Base-by-base conservation (phyloP, 2,888 invertebrate genomes). In the Germaria angustata region DNA sequence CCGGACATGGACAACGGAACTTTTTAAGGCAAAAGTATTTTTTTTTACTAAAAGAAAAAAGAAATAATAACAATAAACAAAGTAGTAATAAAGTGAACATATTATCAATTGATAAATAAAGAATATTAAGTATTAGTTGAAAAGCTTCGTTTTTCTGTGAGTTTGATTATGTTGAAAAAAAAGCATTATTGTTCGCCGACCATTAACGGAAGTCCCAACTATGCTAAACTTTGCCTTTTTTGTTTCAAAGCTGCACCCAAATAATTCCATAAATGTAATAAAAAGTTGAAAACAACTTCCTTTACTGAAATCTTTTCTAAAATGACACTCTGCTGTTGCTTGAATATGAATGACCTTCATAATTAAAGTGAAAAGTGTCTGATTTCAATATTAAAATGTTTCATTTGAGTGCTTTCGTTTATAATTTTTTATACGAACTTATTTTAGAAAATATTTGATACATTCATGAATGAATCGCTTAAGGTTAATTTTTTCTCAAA, bases 1-100 rank as follows among this genome's bases (percentile, higher is more conserved):
- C 82, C 82, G 82, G 82, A 82, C 82, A 82, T 82, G 82, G 82
- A 39, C 82, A 82, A 82, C 82, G 82, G 82, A 82, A 76, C 82
- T 82, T 79, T 81, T 71, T 82, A 79, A 59, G 79, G 81, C n/a
- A 71, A 20, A 39, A 15, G 61, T 53, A 20, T 53, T 41, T 61
- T 39, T 34, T 55, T 44, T 24, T 53, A 20, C n/a, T 5, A 66
- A 53, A n/a, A 34, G n/a, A 28, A 15, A 59, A 49, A 17, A 20
- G 15, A 17, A 20, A 66, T 5, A 36, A 41, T 6, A 66, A 76
- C 49, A 61, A 51, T 61, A 15, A 53, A 34, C 28, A 39, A 53
- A 73, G 51, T 36, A 51, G 36, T 51, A 73, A 46, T 57, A 22
- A 71, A 46, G 15, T 73, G n/a, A 73, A 61, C 20, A 75, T 61